phyloP scores from a whole-genome alignment of 2,888 invertebrate species.

The Ephialtes manifestator region DNA sequence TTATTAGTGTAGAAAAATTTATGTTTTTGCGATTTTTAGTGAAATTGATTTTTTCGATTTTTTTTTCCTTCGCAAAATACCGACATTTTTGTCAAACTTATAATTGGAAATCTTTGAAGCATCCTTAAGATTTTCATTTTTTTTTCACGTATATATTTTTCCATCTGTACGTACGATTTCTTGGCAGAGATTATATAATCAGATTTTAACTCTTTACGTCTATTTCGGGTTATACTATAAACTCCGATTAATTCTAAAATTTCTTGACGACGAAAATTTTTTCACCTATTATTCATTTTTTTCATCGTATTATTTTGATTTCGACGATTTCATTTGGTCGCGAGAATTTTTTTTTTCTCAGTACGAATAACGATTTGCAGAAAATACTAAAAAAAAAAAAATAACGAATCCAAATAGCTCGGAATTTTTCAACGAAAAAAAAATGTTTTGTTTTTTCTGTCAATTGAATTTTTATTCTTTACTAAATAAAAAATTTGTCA shows the following conservation, averaged over 20 bases:
- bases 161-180: constrained; percentile 1
- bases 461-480: too few species aligned
- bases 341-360: constrained; percentile 31
- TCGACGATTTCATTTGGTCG: constrained; percentile 36
- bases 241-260: not conserved
- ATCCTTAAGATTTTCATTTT: not conserved
- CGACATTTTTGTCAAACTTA: too few species aligned
- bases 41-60: too few species aligned
- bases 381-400: constrained; percentile 13
- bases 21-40: not conserved
- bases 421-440: not conserved
- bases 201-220: not conserved
- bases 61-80: too few species aligned
- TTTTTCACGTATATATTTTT: constrained; percentile 30
- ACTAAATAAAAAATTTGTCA: not conserved
- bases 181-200: constrained; percentile 14
- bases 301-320: constrained; percentile 11
- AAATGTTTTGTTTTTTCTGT: too few species aligned
- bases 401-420: not conserved
- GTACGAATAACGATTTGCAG: constrained; percentile 23
- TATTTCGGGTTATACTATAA: constrained; percentile 1
- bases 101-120: too few species aligned
- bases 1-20: not conserved
- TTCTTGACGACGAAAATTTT: not conserved
- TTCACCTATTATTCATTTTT: not conserved